Conservation (phyloP, 2,888 invertebrate species). For the Leptothorax acervorum region DNA sequence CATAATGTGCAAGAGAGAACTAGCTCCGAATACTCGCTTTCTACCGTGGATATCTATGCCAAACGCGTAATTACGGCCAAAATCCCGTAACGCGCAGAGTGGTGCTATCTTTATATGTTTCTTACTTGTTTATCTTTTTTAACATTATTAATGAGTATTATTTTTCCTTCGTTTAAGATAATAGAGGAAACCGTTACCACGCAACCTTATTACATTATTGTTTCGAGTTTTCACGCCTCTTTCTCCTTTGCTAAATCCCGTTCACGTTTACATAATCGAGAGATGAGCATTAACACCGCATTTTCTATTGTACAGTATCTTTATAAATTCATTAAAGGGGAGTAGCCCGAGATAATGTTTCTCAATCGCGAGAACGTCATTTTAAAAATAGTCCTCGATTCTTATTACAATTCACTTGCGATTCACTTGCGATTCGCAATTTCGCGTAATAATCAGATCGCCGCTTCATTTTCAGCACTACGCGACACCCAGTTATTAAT, state of each 20-base stretch:
- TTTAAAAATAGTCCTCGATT: constrained; percentile 11
- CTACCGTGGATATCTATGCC: constrained; percentile 40
- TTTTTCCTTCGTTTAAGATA: constrained; percentile 31
- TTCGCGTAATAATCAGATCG: background rate
- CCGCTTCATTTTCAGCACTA: background rate
- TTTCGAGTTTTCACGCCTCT: constrained; percentile 44
- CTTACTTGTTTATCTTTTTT: constrained; percentile 56
- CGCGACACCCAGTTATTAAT: background rate
- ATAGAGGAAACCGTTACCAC: constrained; percentile 30
- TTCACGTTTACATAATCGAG: background rate
- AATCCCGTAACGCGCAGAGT: constrained; percentile 45
- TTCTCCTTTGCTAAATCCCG: background rate
- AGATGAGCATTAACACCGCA: constrained; percentile 25
- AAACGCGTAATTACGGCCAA: constrained; percentile 55
- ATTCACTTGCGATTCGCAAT: background rate
- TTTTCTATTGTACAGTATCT: constrained; percentile 29
- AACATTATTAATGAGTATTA: constrained; percentile 70
- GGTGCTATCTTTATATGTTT: constrained; percentile 53
- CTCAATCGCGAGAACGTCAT: constrained; percentile 37
- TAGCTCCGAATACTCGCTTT: constrained; percentile 56
- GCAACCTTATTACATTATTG: constrained; percentile 42
- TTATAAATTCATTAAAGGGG: constrained; percentile 45
- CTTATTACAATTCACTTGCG: constrained; percentile 2
- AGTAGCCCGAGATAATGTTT: constrained; percentile 45
- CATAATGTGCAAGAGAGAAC: constrained; percentile 32